Evolutionary conservation across 2,113 vertebrate genomes (phyloP).

Genomic region (Micromys minutus): DNA sequence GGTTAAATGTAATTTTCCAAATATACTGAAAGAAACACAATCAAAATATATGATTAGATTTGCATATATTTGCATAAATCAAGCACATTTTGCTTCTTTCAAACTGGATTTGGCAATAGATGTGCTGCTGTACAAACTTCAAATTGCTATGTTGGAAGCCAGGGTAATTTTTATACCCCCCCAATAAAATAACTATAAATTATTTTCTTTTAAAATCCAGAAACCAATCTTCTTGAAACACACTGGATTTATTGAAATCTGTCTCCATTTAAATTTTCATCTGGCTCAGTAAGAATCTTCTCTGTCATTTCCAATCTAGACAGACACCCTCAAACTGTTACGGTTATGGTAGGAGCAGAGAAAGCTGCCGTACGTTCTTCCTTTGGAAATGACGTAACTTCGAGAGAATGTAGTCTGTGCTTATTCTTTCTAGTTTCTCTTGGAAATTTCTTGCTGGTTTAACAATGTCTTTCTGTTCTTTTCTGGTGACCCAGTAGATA

Average conservation of each 20-base stretch:
- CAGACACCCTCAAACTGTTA: neutral
- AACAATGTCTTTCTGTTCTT: neutral
- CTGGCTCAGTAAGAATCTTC: neutral
- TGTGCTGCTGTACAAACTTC: neutral
- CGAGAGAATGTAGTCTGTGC: neutral
- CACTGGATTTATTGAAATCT: neutral
- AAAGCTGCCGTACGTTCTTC: neutral
- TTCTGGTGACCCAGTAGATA: neutral
- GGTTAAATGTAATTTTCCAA: constrained; percentile 49
- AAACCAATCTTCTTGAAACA: neutral
- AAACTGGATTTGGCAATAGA: neutral
- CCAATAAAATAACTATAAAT: neutral
- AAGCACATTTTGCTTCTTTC: constrained; percentile 41
- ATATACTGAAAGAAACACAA: constrained; percentile 26
- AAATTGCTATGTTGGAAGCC: neutral
- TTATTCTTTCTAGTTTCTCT: neutral
- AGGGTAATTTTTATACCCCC: constrained; percentile 20
- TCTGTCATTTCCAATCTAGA: neutral
- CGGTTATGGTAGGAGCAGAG: no score
- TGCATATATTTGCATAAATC: constrained; percentile 18
- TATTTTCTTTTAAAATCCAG: neutral
- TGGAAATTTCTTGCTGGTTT: neutral
- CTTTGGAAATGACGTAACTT: neutral
- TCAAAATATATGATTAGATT: neutral
- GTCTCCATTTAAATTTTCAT: neutral